A percentile compares a stretch with the other conserved stretches of the same genome.
Conservation (phyloP, 2,797 vertebrate species). For the Sparus aurata region DNA sequence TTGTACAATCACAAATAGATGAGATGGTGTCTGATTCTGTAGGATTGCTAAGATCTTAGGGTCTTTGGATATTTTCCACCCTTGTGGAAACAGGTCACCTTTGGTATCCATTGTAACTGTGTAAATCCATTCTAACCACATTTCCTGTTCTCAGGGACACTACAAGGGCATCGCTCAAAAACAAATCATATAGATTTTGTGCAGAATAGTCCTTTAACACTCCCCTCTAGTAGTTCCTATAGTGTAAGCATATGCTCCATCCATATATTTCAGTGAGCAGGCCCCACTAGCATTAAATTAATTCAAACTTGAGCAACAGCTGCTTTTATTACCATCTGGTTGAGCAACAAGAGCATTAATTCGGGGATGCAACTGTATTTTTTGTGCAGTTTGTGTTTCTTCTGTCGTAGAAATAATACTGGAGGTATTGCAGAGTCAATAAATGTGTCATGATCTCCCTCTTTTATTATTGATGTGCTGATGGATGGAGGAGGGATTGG, state of each 20-base stretch:
- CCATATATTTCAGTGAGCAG: conserved; percentile 6
- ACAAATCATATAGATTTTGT: neutral
- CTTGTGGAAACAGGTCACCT: neutral
- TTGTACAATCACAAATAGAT: neutral
- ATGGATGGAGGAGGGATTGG: conserved; percentile 9
- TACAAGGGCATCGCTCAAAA: neutral
- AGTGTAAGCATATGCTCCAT: neutral
- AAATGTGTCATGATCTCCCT: conserved; percentile 18
- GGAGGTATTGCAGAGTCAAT: conserved; percentile 23
- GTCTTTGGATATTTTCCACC: neutral
- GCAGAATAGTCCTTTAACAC: neutral
- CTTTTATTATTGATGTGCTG: conserved; percentile 39
- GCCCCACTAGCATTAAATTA: conserved; percentile 1
- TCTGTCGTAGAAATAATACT: neutral
- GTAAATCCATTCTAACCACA: neutral
- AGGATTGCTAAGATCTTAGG: neutral
- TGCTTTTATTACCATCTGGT: conserved; percentile 23
- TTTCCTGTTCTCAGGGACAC: neutral
- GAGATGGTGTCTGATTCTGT: neutral
- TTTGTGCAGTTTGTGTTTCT: neutral
- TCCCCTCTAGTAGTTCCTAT: neutral
- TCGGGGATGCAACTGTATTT: neutral
- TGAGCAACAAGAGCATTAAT: neutral
- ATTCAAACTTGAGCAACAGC: conserved; percentile 21
- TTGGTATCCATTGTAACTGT: neutral